Percentiles rank a stretch among this genome's conserved stretches.
phyloP scores from a whole-genome alignment of 2,888 invertebrate genomes.

The Tipula vernalis region DNA sequence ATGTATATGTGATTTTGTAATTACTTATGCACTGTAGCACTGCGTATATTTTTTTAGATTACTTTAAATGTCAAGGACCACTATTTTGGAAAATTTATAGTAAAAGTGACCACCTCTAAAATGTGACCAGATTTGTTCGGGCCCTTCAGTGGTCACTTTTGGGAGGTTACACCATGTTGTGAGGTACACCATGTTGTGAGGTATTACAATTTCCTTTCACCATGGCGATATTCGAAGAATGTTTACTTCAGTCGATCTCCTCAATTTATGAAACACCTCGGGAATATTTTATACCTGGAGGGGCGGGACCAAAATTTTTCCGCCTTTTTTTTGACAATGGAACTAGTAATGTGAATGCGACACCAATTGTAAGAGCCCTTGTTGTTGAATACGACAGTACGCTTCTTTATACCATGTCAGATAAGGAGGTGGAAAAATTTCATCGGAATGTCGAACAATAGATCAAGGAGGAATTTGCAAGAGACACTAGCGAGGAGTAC shows the following conservation, averaged over 20 bases:
- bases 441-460: conserved; percentile 62
- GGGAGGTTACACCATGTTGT: too few species aligned
- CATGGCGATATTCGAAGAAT: conserved; percentile 60
- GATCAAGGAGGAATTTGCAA: conserved; percentile 67
- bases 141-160: too few species aligned
- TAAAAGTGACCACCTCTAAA: too few species aligned
- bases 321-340: conserved; percentile 18
- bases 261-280: conserved; percentile 65
- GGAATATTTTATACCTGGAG: conserved; percentile 54
- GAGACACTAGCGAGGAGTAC: conserved; percentile 72
- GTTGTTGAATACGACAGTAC: conserved; percentile 85
- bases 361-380: conserved; percentile 51
- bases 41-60: too few species aligned
- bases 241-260: conserved; percentile 66
- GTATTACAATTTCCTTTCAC: conserved; percentile 65
- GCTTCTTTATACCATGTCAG: conserved; percentile 67
- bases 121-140: too few species aligned
- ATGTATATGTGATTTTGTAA: too few species aligned
- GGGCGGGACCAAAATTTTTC: conserved; percentile 81
- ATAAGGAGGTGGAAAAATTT: conserved; percentile 64
- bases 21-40: too few species aligned
- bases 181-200: conserved; percentile 81
- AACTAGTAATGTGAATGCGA: conserved; percentile 21
- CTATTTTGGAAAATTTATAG: too few species aligned
- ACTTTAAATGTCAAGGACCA: too few species aligned